Conservation (phyloP, 2,113 vertebrate species). For the Oncorhynchus tshawytscha region DNA sequence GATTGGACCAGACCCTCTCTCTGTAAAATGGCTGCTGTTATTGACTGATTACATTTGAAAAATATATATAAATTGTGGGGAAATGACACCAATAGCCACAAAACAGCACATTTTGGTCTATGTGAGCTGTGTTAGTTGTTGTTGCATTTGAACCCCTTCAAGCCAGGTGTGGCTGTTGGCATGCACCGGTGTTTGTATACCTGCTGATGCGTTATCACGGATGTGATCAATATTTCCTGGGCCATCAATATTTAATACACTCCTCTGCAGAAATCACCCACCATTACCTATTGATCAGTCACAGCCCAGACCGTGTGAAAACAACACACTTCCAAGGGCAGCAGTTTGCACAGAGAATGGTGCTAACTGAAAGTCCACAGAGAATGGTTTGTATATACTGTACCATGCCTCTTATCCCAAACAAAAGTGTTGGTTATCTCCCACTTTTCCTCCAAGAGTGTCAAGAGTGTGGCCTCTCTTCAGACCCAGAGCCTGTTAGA, state of each 20-base stretch:
- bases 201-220: background rate
- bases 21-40: no score
- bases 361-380: background rate
- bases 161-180: background rate
- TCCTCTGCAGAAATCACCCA: conserved; percentile 7
- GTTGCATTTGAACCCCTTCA: background rate
- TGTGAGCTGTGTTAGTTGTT: background rate
- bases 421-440: background rate
- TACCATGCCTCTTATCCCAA: background rate
- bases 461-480: no score
- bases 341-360: background rate
- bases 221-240: conserved; percentile 13
- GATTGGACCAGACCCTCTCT: no score
- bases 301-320: background rate
- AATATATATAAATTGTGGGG: background rate
- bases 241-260: conserved; percentile 19
- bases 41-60: no score
- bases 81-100: background rate
- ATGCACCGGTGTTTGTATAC: background rate
- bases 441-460: background rate
- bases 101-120: no score
- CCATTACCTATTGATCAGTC: conserved; percentile 10
- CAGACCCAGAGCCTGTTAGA: no score
- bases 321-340: background rate
- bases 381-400: no score